Base-by-base conservation (phyloP, 2,888 invertebrate species). In the Reticulitermes lucifugus region DNA sequence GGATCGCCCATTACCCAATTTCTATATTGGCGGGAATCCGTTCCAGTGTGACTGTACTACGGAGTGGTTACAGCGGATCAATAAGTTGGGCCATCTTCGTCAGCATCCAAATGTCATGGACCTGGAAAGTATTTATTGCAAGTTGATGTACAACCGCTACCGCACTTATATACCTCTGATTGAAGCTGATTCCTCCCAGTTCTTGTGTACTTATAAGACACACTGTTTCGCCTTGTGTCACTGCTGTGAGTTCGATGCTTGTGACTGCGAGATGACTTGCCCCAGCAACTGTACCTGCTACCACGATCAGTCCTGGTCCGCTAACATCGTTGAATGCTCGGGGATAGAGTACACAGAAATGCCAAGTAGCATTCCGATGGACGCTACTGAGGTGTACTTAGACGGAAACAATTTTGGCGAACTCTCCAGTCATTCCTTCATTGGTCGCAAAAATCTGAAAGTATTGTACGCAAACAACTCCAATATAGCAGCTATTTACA, bases 251-350 rank as follows among this genome's bases (percentile, higher is more conserved):
- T 98, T 97, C 91, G 98, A 98, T 91, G 97, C 97, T 83, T 98
- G 98, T 92, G 98, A 98, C 92, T 98, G 98, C 92, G 97, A 98
- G 92, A 98, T 98, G 96, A 97, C 96, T 88, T 98, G 98, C 90
- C 98, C 98, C 80, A 94, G 93, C 79, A 97, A 97, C 91, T 98
- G 98, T 92, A 96, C 96, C 86, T 98, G 98, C 90, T 98, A 97
- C 92, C 97, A 98, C 90, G 98, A 98, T 92, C 96, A 97, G 89
- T 95, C 96, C 84, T 98, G 98, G 97, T 95, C 96, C 35, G 96
- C 97, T 2, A 98, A 98, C 90, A 96, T 98, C 88, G 98, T 98
- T 88, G 97, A 97, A 91, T 98, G 98, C 91, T 96, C 96, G 29
- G 94, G 93, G 85, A 95, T 95, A 59, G 95, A 95, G 86, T 97